Evolutionary conservation across 2,797 vertebrate genomes (phyloP).

Genomic region (Anguilla pacifica): DNA sequence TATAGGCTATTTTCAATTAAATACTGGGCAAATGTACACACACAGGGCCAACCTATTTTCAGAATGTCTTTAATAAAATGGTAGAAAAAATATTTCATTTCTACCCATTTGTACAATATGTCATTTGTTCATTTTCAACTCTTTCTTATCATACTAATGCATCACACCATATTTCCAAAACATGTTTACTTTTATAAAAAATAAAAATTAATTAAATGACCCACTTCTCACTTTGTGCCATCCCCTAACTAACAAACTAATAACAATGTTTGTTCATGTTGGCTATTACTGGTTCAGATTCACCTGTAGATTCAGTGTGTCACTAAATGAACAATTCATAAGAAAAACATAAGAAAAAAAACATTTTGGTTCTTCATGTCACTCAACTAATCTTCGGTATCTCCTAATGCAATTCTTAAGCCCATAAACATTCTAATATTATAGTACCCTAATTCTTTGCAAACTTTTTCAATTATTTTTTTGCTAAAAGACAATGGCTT

Average conservation of each 20-base stretch:
- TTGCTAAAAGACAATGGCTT: background rate
- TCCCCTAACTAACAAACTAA: background rate
- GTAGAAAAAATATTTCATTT: background rate
- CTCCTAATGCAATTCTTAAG: background rate
- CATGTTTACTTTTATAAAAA: background rate
- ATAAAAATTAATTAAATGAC: background rate
- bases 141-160: background rate
- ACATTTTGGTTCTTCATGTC: background rate
- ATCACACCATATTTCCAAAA: background rate
- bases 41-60: background rate
- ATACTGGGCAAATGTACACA: background rate
- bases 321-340: background rate
- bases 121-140: background rate
- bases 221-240: background rate
- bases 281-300: background rate
- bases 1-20: background rate
- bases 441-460: background rate
- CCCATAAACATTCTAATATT: background rate
- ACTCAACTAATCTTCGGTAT: background rate
- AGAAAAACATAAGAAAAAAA: background rate
- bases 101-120: background rate
- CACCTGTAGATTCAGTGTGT: background rate
- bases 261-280: background rate
- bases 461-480: background rate
- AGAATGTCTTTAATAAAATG: constrained; percentile 13